phyloP scores from a whole-genome alignment of 2,888 invertebrate genomes.

The Tetragonisca angustula region DNA sequence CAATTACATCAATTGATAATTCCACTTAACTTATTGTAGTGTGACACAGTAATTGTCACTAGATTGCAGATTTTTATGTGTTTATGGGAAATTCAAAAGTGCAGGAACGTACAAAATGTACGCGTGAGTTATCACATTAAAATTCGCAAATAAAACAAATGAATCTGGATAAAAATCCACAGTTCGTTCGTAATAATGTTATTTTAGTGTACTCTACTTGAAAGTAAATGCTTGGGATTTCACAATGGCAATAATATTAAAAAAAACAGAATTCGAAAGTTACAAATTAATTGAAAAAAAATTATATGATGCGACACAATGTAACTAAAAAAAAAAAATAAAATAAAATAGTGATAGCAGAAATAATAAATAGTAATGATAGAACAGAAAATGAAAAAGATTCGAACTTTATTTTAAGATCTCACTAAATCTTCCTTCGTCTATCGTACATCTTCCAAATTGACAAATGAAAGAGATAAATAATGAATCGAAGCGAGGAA shows the following conservation, averaged over 20 bases:
- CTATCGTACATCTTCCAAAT: not conserved
- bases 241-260: not conserved
- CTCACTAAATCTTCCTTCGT: not conserved
- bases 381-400: too few relatives aligned
- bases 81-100: too few relatives aligned
- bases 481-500: not conserved
- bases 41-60: too few relatives aligned
- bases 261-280: not conserved
- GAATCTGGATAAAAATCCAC: not conserved
- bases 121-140: too few relatives aligned
- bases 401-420: not conserved
- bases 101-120: too few relatives aligned
- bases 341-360: too few relatives aligned
- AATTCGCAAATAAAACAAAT: too few relatives aligned
- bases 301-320: accelerated
- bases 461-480: not conserved
- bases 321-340: too few relatives aligned
- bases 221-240: not conserved
- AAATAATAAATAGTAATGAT: too few relatives aligned
- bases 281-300: not conserved
- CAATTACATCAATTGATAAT: too few relatives aligned
- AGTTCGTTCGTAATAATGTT: not conserved
- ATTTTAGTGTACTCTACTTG: not conserved
- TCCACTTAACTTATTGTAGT: too few relatives aligned
- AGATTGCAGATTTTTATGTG: too few relatives aligned